Evolutionary conservation across 2,888 invertebrate species (phyloP).

Genomic region (Eucriotettix oculatus): DNA sequence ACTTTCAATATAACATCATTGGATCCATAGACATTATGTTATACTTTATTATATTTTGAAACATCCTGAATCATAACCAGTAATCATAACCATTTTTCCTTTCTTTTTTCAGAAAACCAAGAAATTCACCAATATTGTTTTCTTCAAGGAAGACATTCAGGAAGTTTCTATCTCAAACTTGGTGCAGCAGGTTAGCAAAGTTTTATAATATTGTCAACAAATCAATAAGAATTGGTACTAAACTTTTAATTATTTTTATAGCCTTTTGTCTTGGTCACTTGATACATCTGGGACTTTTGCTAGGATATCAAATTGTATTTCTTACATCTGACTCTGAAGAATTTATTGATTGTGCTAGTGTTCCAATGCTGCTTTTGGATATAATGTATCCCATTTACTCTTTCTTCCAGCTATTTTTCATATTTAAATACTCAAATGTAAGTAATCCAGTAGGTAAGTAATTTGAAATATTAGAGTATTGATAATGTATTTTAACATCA

Average conservation of each 20-base stretch:
- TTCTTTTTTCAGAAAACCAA: constrained; percentile 14
- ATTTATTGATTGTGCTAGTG: constrained; percentile 41
- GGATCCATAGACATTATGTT: too few species aligned
- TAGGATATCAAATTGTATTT: constrained; percentile 49
- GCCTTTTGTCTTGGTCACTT: constrained; percentile 65
- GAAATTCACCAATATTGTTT: constrained; percentile 40
- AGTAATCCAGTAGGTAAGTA: constrained; percentile 18
- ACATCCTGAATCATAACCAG: too few species aligned
- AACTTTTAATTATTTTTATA: constrained; percentile 23
- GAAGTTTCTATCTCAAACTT: constrained; percentile 55
- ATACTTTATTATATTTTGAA: too few species aligned
- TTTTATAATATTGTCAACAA: background rate
- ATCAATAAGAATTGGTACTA: background rate
- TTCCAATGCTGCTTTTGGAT: constrained; percentile 42
- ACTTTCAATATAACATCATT: too few species aligned
- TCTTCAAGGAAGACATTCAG: constrained; percentile 48
- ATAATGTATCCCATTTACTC: constrained; percentile 56
- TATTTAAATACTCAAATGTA: constrained; percentile 70
- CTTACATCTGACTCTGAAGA: constrained; percentile 33
- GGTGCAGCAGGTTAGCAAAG: constrained; percentile 45
- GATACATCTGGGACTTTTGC: constrained; percentile 51
- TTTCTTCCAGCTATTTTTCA: constrained; percentile 58
- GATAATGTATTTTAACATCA: too few species aligned
- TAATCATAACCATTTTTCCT: too few species aligned
- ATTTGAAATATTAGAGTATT: too few species aligned